Base-by-base conservation (phyloP, 2,888 invertebrate genomes). In the Fragum sueziense region DNA sequence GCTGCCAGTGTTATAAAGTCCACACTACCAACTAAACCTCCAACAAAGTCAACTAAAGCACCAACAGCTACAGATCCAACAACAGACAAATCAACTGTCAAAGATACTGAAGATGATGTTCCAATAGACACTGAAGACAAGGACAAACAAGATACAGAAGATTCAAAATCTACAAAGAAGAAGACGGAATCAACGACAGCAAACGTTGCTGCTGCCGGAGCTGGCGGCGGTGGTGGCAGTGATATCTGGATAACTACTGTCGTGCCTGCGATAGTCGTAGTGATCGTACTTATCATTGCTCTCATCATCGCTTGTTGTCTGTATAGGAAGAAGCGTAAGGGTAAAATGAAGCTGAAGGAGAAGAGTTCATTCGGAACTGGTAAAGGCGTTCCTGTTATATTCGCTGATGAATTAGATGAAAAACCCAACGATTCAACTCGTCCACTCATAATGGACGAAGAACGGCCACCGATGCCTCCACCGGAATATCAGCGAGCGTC, bases 371-470 rank as follows among this genome's bases (percentile, higher is more conserved):
- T 91, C 74, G 92, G 94, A 74, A 93, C 92, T 76, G 93, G 93
- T 82, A 94, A 94, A 88, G 95, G 95, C 70, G 97, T 98, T 89
- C 99, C 99, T 0, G 98, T 99, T 52, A 99, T 99, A 91, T 98
- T 99, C 88, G 94, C 94, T 17, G 98, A 99, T 93, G 99, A 99
- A 93, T 94, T 99, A 59, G 98, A 98, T 88, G 98, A 98, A 90
- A 96, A 97, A 89, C 97, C 97, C 0, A 93, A 97, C 92, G 94
- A 94, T 74, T 87, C 87, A 37, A 97, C 98, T 94, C 96, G 97
- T 84, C 98, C 98, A 6, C 96, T 98, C 73, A 98, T 99, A 88
- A 95, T 98, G 94, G 97, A 97, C 91, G 98, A 98, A 89, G 98
- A 98, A 92, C 97, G 98, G 91, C 98, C 98, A 17, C 98, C 98